A percentile compares a stretch with the other conserved stretches of the same genome.
Evolutionary conservation across 2,888 invertebrate species (phyloP).

Genomic region (Mythimna pallens): DNA sequence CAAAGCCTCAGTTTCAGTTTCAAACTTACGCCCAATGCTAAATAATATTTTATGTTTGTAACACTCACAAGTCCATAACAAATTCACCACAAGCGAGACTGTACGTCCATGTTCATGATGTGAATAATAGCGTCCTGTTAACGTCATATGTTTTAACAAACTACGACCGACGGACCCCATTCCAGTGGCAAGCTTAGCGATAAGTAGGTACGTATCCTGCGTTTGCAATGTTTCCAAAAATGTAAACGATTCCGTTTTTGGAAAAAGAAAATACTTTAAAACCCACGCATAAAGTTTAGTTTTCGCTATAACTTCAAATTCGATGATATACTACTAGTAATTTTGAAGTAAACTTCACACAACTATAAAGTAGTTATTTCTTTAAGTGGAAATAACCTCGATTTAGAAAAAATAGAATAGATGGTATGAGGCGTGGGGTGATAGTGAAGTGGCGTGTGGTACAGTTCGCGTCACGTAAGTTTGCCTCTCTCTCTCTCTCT

Average conservation of each 20-base stretch:
- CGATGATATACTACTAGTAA: background rate
- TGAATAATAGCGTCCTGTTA: slow-evolving; percentile 62
- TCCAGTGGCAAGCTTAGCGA: slow-evolving; percentile 32
- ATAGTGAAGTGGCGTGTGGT: slow-evolving; percentile 3
- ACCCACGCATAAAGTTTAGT: background rate
- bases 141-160: slow-evolving; percentile 47
- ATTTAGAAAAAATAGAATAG: background rate
- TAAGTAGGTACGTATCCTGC: slow-evolving; percentile 1
- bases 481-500: background rate
- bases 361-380: background rate
- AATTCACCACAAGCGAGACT: slow-evolving; percentile 44
- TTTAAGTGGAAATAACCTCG: background rate
- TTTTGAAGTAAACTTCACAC: background rate
- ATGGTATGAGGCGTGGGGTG: background rate
- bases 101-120: slow-evolving; percentile 47
- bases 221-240: background rate
- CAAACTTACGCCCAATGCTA: slow-evolving; percentile 35
- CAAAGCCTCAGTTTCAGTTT: background rate
- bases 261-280: background rate
- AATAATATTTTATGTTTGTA: slow-evolving; percentile 49
- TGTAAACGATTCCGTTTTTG: background rate
- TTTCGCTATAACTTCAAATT: background rate
- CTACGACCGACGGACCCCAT: slow-evolving; percentile 6
- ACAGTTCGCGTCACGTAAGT: slow-evolving; percentile 12
- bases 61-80: slow-evolving; percentile 59